Evolutionary conservation across 2,113 vertebrate species (phyloP).

Genomic region (Irena cyanogastra): DNA sequence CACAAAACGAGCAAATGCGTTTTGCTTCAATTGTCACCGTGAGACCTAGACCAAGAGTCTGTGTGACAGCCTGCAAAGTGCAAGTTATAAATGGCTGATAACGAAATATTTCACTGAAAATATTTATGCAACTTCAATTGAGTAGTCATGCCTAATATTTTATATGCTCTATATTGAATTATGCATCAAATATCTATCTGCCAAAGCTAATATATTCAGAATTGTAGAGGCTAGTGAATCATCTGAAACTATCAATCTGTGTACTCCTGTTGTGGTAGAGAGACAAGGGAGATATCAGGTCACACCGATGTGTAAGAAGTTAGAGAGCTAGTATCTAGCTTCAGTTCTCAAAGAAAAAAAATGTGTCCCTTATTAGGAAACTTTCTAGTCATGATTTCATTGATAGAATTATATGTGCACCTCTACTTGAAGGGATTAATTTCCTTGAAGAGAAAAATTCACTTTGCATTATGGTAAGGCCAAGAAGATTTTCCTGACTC

Average conservation of each 20-base stretch:
- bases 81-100: neutral
- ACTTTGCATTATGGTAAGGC: constrained; percentile 7
- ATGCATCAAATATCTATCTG: neutral
- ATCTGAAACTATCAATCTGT: neutral
- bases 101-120: neutral
- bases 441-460: neutral
- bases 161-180: neutral
- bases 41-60: neutral
- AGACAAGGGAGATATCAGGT: neutral
- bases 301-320: neutral
- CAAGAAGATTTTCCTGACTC: neutral
- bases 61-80: neutral
- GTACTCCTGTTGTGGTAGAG: neutral
- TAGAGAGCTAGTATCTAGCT: neutral
- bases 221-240: neutral
- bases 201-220: neutral
- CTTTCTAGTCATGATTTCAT: neutral
- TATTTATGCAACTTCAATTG: neutral
- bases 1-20: neutral
- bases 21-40: neutral
- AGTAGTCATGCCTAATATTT: neutral
- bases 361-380: neutral
- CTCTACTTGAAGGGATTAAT: neutral
- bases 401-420: neutral
- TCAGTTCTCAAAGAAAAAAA: neutral